These are phyloP conservation scores for Mormoops blainvillei DNA, from an alignment of 2,113 vertebrate species.

Conservation along the genomic window DNA sequence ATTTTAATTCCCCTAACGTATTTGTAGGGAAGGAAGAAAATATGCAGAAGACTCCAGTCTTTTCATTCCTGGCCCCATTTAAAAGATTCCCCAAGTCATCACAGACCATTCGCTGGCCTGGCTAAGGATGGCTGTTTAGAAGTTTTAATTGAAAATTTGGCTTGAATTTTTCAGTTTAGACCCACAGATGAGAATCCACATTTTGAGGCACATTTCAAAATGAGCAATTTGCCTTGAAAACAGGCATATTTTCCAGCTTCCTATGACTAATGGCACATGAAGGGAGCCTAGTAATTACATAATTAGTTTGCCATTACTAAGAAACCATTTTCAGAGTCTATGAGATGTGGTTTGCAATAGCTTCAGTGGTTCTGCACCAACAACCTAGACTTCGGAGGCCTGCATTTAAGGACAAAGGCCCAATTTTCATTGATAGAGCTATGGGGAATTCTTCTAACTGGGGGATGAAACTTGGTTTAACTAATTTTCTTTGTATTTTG, in stretches of 20 bases:
- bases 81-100: background rate
- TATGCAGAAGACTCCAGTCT: background rate
- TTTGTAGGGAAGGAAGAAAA: slow-evolving; percentile 22
- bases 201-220: slow-evolving; percentile 73
- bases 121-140: slow-evolving; percentile 17
- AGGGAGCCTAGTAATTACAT: slow-evolving; percentile 76
- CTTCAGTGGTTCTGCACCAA: slow-evolving; percentile 71
- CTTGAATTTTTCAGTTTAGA: slow-evolving; percentile 53
- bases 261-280: slow-evolving; percentile 80
- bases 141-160: slow-evolving; percentile 65
- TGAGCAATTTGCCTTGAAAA: slow-evolving; percentile 78
- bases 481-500: slow-evolving; percentile 60
- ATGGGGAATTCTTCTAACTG: slow-evolving; percentile 61
- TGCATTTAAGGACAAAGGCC: slow-evolving; percentile 53
- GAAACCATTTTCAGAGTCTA: slow-evolving; percentile 78
- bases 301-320: slow-evolving; percentile 81
- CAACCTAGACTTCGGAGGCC: slow-evolving; percentile 13
- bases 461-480: slow-evolving; percentile 38
- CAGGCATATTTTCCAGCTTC: slow-evolving; percentile 76
- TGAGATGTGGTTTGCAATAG: slow-evolving; percentile 71
- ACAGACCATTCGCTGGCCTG: background rate
- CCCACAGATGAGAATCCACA: slow-evolving; percentile 70
- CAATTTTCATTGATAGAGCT: slow-evolving; percentile 60
- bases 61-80: background rate
- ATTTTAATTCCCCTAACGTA: slow-evolving; percentile 5